phyloP scores from a whole-genome alignment of 2,113 vertebrate species.

The Nycticorax nycticorax region DNA sequence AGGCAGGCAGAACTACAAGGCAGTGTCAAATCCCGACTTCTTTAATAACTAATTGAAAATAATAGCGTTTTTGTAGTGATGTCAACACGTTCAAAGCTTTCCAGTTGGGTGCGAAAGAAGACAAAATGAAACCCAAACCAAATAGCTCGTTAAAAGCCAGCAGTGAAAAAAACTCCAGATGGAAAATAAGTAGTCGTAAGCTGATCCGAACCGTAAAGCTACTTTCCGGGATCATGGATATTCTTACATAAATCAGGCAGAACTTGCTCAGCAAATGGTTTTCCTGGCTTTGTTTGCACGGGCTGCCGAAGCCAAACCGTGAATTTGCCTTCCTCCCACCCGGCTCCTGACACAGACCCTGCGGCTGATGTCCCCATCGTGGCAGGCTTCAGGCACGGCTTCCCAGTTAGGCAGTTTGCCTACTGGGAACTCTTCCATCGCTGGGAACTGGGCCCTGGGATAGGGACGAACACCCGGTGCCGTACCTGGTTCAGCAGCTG shows the following conservation, averaged over 20 bases:
- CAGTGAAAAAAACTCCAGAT: background rate
- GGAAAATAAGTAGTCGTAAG: background rate
- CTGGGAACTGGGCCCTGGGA: background rate
- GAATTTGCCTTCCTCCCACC: fast-evolving
- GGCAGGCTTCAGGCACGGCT: background rate
- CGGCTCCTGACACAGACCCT: background rate
- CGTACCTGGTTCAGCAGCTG: fast-evolving
- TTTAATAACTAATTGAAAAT: background rate
- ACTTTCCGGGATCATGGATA: background rate
- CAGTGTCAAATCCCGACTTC: fast-evolving
- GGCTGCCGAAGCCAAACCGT: background rate
- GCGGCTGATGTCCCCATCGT: fast-evolving
- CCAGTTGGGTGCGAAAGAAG: background rate
- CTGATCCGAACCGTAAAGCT: fast-evolving
- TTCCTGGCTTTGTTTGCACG: fast-evolving
- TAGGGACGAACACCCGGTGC: fast-evolving
- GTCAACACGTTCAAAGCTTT: background rate
- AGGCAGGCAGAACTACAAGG: background rate
- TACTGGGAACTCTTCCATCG: background rate
- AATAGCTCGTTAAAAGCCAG: background rate
- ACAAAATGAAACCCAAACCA: background rate
- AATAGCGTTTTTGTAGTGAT: background rate
- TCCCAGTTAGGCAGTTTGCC: background rate
- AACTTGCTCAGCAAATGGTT: background rate
- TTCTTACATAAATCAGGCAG: background rate